Conservation (phyloP, 2,888 invertebrate genomes). For the Steinernema carpocapsae region DNA sequence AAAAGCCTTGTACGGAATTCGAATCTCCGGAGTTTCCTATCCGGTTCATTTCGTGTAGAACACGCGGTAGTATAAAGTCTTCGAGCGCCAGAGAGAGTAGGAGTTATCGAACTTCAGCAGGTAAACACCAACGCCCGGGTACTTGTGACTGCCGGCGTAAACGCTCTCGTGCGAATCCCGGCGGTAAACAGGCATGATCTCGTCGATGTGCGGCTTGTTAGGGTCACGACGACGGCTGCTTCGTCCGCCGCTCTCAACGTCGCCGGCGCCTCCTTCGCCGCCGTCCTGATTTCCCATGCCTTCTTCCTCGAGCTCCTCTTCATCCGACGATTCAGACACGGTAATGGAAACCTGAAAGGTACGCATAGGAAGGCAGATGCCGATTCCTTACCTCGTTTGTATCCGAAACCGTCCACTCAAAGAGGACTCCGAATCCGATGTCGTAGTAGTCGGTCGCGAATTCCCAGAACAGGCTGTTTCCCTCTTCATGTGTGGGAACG, state of each 20-base stretch:
- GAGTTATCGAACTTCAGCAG: conserved; percentile 98
- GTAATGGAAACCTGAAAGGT: conserved; percentile 79
- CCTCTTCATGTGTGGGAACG: conserved; percentile 93
- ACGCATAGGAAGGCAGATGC: neutral
- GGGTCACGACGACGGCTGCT: conserved; percentile 45
- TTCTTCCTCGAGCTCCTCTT: conserved; percentile 73
- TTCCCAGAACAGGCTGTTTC: conserved; percentile 95
- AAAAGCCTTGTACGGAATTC: too few relatives aligned
- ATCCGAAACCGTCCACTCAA: conserved; percentile 83
- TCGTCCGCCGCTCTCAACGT: conserved; percentile 75
- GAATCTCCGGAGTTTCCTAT: too few relatives aligned
- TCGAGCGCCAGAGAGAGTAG: conserved; percentile 97
- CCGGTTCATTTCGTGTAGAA: conserved; percentile 78
- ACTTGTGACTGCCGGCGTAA: conserved; percentile 93
- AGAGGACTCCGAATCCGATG: conserved; percentile 91
- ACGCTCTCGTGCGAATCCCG: conserved; percentile 88
- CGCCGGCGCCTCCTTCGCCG: conserved; percentile 69
- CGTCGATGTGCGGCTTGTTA: conserved; percentile 77
- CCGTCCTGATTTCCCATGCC: conserved; percentile 35
- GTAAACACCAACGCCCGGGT: conserved; percentile 96
- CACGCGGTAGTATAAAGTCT: conserved; percentile 96
- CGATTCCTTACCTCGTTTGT: conserved; percentile 75
- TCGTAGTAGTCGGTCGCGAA: conserved; percentile 98
- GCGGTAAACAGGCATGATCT: conserved; percentile 91
- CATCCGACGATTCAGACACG: conserved; percentile 92